Conservation (phyloP, 2,888 invertebrate genomes). For the Pterostichus niger region DNA sequence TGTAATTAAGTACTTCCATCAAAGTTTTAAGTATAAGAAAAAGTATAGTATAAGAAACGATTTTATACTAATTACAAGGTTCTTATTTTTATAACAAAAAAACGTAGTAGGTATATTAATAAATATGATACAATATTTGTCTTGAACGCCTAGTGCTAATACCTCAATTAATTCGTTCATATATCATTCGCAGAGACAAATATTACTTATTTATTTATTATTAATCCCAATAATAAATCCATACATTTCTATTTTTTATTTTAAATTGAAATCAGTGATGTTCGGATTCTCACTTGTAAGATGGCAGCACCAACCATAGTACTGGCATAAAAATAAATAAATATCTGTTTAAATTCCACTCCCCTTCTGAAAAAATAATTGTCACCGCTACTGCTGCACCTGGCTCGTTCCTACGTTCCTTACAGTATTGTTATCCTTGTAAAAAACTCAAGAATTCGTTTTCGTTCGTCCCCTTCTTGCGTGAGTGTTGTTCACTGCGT, state of each 20-base stretch:
- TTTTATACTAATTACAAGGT: conserved; percentile 16
- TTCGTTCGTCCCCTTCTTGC: conserved; percentile 12
- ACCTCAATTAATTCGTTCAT: too few relatives aligned
- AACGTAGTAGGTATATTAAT: too few relatives aligned
- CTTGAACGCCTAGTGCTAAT: too few relatives aligned
- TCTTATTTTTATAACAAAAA: too few relatives aligned
- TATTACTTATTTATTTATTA: too few relatives aligned
- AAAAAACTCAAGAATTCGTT: conserved; percentile 41
- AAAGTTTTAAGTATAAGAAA: neutral
- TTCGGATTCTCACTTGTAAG: too few relatives aligned
- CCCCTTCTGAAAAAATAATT: neutral
- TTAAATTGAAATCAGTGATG: too few relatives aligned
- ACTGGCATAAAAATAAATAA: neutral
- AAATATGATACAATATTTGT: too few relatives aligned
- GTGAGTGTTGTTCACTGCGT: conserved; percentile 32
- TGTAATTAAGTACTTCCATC: conserved; percentile 2
- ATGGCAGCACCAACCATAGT: too few relatives aligned
- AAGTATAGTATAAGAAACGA: neutral
- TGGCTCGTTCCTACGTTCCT: neutral
- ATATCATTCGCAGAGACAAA: too few relatives aligned
- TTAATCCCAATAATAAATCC: too few relatives aligned
- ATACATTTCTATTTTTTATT: too few relatives aligned
- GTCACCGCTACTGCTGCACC: neutral
- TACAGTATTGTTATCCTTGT: conserved; percentile 34
- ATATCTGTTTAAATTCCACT: neutral